Conservation (phyloP, 2,113 vertebrate species). For the Lepus europaeus region DNA sequence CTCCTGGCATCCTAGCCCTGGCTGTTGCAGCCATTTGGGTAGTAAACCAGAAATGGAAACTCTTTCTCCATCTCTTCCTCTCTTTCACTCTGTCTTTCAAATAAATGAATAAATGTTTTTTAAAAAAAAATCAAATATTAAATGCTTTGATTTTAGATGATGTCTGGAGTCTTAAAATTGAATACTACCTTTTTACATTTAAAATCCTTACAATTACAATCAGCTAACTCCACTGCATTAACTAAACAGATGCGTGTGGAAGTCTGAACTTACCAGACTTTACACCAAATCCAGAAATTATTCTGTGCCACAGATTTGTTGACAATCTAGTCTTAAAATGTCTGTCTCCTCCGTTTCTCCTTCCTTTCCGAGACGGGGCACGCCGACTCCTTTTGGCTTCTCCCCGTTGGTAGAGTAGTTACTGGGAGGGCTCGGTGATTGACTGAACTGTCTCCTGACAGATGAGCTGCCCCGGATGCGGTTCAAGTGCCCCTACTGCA, state of each 20-base stretch:
- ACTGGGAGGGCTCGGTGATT: neutral
- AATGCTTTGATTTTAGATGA: slow-evolving; percentile 5
- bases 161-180: slow-evolving; percentile 38
- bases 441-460: slow-evolving; percentile 79
- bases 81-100: no score
- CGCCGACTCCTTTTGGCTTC: neutral
- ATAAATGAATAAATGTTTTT: no score
- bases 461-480: slow-evolving; percentile 94
- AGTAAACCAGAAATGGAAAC: no score
- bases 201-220: slow-evolving; percentile 21
- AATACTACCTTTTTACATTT: neutral
- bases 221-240: neutral
- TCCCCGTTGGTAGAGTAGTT: neutral
- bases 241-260: neutral
- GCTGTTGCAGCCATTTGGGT: no score
- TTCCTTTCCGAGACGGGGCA: neutral
- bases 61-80: no score
- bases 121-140: slow-evolving; percentile 32
- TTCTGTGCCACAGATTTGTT: neutral
- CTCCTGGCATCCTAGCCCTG: no score
- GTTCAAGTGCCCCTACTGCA: slow-evolving; percentile 98
- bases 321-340: neutral
- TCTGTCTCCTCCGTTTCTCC: neutral
- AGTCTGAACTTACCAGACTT: slow-evolving; percentile 1
- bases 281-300: neutral